Conservation (phyloP, 2,113 vertebrate species). For the Planiliza haematocheilus region DNA sequence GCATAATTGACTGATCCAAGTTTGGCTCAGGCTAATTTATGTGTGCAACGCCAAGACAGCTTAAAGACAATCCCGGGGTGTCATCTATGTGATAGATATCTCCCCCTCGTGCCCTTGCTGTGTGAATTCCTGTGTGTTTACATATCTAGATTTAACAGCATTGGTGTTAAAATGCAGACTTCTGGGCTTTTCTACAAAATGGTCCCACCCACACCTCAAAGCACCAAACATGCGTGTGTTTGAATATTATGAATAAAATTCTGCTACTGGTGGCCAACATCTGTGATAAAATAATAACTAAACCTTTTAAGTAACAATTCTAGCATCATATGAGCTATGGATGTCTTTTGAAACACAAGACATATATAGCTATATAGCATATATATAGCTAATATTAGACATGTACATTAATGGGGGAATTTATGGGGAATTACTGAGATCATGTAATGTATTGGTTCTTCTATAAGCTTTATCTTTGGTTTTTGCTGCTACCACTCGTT, state of each 20-base stretch:
- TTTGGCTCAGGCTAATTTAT: conserved; percentile 80
- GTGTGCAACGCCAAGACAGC: conserved; percentile 74
- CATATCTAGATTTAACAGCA: conserved; percentile 63
- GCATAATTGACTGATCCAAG: conserved; percentile 76
- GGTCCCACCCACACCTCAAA: conserved; percentile 12
- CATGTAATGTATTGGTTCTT: neutral
- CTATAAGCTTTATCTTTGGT: neutral
- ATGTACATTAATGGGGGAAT: neutral
- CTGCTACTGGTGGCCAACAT: conserved; percentile 9
- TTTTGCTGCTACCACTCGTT: neutral
- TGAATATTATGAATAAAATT: conserved; percentile 13
- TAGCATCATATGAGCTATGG: neutral
- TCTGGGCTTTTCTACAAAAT: conserved; percentile 41
- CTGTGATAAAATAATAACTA: conserved; percentile 9
- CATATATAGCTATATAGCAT: neutral
- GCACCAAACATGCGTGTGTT: conserved; percentile 5
- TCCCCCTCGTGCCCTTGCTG: conserved; percentile 55
- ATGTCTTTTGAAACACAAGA: neutral
- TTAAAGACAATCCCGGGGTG: conserved; percentile 80
- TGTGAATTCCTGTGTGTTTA: conserved; percentile 67
- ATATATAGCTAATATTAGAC: neutral
- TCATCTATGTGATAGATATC: conserved; percentile 75
- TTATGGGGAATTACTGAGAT: conserved; percentile 4
- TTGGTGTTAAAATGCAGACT: conserved; percentile 46
- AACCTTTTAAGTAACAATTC: neutral